phyloP scores from a whole-genome alignment of 1,140 invertebrate genomes.

The Ostrea edulis region DNA sequence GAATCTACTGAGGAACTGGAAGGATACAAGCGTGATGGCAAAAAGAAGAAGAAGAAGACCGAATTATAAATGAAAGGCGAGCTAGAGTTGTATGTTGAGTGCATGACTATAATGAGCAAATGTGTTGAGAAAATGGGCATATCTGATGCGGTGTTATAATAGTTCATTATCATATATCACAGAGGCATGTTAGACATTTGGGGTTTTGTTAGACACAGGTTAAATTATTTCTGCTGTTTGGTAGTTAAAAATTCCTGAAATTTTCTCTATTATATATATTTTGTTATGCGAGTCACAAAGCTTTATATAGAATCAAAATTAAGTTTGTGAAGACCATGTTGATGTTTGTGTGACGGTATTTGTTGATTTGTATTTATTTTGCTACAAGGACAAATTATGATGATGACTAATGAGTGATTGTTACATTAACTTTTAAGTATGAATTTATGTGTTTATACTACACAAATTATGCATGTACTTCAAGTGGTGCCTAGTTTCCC shows the following conservation, averaged over 20 bases:
- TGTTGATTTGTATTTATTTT: conserved; percentile 36
- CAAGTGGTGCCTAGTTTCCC: conserved; percentile 16
- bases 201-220: conserved; percentile 36
- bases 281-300: conserved; percentile 8
- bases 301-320: conserved; percentile 25
- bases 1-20: conserved; percentile 94
- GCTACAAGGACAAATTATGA: conserved; percentile 9
- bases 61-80: conserved; percentile 55
- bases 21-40: conserved; percentile 93
- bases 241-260: not conserved
- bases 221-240: not conserved
- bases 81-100: not conserved
- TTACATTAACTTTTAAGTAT: not conserved
- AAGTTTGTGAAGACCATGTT: not conserved
- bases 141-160: not conserved
- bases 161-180: conserved; percentile 17
- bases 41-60: conserved; percentile 84
- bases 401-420: conserved; percentile 26
- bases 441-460: not conserved
- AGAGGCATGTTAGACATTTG: not conserved
- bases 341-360: conserved; percentile 3
- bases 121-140: conserved; percentile 2
- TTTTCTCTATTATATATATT: not conserved
- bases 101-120: not conserved
- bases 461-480: not conserved